Evolutionary conservation across 2,113 vertebrate genomes (phyloP).

Genomic region (Tiliqua scincoides): DNA sequence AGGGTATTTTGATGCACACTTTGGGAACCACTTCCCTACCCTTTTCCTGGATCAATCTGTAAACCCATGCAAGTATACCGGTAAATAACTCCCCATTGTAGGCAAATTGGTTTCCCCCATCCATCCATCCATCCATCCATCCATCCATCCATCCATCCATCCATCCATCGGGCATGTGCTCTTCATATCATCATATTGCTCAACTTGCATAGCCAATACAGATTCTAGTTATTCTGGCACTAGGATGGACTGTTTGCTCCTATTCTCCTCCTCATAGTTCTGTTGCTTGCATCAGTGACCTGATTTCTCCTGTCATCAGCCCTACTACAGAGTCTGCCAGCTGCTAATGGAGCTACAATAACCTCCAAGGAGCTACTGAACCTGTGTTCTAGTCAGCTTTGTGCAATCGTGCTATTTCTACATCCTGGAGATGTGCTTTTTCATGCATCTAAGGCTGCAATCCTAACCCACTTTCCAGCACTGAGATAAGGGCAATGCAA

Average conservation of each 20-base stretch:
- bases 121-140: not conserved
- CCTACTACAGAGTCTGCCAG: not conserved
- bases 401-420: not conserved
- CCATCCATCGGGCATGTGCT: not conserved
- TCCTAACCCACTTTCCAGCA: no score
- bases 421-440: not conserved
- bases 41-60: not conserved
- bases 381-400: not conserved
- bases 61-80: not conserved
- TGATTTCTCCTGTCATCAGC: slow-evolving; percentile 1
- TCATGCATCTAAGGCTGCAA: not conserved
- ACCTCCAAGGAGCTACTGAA: not conserved
- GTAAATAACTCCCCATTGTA: not conserved
- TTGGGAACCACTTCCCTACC: no score
- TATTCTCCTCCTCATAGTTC: not conserved
- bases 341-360: not conserved
- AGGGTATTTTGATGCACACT: no score
- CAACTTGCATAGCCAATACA: not conserved
- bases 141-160: not conserved
- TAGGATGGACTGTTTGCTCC: not conserved
- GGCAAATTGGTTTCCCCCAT: not conserved
- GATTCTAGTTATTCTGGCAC: not conserved
- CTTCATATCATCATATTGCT: not conserved
- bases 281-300: not conserved
- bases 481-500: no score